phyloP scores from a whole-genome alignment of 2,797 vertebrate species.

The Lutjanus argentimaculatus region DNA sequence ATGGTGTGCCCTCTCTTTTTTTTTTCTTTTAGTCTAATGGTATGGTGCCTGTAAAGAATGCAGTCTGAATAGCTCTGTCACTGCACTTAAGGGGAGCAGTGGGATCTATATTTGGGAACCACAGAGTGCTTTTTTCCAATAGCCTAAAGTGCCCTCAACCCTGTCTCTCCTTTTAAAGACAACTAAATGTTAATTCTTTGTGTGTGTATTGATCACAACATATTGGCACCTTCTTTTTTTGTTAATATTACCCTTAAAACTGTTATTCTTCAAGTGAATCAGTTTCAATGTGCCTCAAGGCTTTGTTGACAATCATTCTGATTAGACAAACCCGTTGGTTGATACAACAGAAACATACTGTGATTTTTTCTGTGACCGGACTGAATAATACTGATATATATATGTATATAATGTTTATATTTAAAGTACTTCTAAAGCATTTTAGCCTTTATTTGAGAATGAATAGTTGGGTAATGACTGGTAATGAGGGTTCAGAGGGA shows the following conservation, averaged over 20 bases:
- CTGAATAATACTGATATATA: background rate
- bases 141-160: conserved; percentile 53
- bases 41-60: conserved; percentile 62
- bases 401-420: background rate
- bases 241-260: background rate
- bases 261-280: background rate
- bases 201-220: conserved; percentile 28
- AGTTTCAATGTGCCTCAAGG: background rate
- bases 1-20: conserved; percentile 46
- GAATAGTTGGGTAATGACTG: background rate
- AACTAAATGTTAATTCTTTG: conserved; percentile 28
- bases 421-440: background rate
- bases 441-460: background rate
- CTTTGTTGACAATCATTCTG: background rate
- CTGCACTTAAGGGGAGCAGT: conserved; percentile 40
- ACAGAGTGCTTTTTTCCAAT: conserved; percentile 57
- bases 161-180: conserved; percentile 20
- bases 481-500: background rate
- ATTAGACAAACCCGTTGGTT: background rate
- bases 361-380: background rate
- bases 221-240: conserved; percentile 20
- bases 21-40: conserved; percentile 58
- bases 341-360: background rate
- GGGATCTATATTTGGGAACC: conserved; percentile 48
- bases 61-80: conserved; percentile 28